Conservation (phyloP, 2,797 vertebrate genomes). For the Megaceryle alcyon region DNA sequence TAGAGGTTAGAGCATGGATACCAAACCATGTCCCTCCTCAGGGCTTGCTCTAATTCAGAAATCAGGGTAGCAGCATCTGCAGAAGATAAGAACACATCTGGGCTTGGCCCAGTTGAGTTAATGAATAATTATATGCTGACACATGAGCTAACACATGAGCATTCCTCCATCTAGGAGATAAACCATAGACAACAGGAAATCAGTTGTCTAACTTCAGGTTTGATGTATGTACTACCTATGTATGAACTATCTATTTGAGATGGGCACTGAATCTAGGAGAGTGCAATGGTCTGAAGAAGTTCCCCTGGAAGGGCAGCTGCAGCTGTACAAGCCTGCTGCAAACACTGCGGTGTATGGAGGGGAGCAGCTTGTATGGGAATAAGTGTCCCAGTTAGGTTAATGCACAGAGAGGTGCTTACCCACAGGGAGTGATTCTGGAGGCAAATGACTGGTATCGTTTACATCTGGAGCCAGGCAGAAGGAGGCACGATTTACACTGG, state of each 20-base stretch:
- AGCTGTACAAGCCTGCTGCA: background rate
- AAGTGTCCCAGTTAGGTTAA: background rate
- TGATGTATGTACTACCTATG: background rate
- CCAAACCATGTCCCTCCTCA: background rate
- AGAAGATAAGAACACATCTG: background rate
- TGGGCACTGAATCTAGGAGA: background rate
- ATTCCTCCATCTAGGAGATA: background rate
- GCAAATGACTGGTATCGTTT: background rate
- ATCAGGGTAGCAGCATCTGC: background rate
- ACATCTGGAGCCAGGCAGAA: background rate
- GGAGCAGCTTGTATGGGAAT: background rate
- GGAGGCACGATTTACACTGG: background rate
- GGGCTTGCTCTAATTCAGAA: background rate
- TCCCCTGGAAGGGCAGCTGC: background rate
- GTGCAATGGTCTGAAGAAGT: background rate
- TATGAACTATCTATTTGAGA: background rate
- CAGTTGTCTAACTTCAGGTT: background rate
- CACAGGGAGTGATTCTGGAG: background rate
- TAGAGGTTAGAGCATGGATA: background rate
- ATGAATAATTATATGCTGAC: background rate
- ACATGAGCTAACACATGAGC: background rate
- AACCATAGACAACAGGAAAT: background rate
- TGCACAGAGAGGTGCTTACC: background rate
- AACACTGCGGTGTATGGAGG: background rate
- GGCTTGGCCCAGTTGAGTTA: background rate